Evolutionary conservation across 1,140 invertebrate species (phyloP), one percentile per base, ranked within the genome.

Genomic region (Lepidurus apus): DNA sequence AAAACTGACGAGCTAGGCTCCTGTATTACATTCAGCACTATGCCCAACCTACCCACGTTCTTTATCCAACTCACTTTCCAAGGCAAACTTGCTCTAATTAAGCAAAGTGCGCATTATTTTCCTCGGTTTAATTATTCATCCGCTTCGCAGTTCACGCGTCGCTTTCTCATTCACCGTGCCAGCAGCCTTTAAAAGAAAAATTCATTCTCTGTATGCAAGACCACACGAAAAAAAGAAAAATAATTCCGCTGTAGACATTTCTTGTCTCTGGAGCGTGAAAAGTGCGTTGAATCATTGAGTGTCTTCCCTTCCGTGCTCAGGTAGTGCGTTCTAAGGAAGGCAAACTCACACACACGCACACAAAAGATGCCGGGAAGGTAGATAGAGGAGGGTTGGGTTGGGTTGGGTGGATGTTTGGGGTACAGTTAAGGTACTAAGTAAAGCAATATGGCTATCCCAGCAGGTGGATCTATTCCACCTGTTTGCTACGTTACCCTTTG

Each of bases 11-110:
- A 2, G 3, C 4, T 65, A 1, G 53, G 8, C 8, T 21, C 7
- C 6, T 65, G 53, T 21, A 13, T n/a, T 47, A 65, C 21, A 9
- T 1, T 65, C 5, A 9, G 21, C 21, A 65, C 17, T 47, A 34
- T 47, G 5, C 45, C 17, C 17, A 47, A 17, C 45, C 5, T 1
- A 17, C 17, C 13, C 21, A 21, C 8, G 53, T 21, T 1, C 5
- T 65, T 65, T 7, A 65, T 65, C 21, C 21, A 13, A 65, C 53
- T 1, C 53, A n/a, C 53, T 7, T 65, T 65, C 13, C 53, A 65
- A 65, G 53, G 53, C 13, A 65, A 65, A 65, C 53, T 34, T 65
- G 53, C 53, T 65, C 53, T 17, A 65, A 21, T 65, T 65, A 65
- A 21, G 21, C 17, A 5, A 21, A 65, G 21, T 17, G 10, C 13